Evolutionary conservation across 2,888 invertebrate species (phyloP), one percentile per base, ranked within the genome.

Genomic region (Cordylochernes scorpioides): DNA sequence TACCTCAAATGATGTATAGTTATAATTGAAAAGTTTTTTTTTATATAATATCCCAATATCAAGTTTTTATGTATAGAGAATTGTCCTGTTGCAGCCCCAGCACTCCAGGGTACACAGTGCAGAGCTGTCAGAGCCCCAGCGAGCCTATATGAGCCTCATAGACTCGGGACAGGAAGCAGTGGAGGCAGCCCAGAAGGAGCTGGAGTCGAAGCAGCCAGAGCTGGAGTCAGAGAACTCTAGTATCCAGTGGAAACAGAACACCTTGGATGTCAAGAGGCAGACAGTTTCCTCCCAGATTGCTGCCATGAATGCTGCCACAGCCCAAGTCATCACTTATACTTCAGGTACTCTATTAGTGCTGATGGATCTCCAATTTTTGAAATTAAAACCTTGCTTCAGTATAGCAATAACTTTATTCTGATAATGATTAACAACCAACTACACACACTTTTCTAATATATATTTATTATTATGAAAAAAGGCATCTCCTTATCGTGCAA

Each of bases 271-370:
- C 31, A 78, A 78, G 53, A 80, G 82, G 54, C 91, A 94, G 58
- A 82, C 75, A 43, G 82, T 97, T 32, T 80, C 80, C 40, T 84
- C 84, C 29, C 84, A 94, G 54, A 73, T 97, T 45, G 91, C 91
- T 4, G 91, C 91, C 33, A 94, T 97, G 88, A 94, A 82, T 57
- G 94, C 94, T 1, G 94, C 94, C 31, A 97, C 94, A 0, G 97
- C 97, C 6, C 86, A 91, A 55, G 77, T 91, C 28, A 75, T 88
- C 33, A 82, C 82, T 0, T 60, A 77, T 32, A 84, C 84, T 1
- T 72, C 73, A 3, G 70, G 69, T 36, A 21, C 8, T 22, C n/a
- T n/a, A 19, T 19, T n/a, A n/a, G n/a, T n/a, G n/a, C n/a, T n/a
- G n/a, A n/a, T n/a, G n/a, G n/a, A n/a, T n/a, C n/a, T n/a, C n/a